A percentile compares a stretch with the other conserved stretches of the same genome.
Evolutionary conservation across 2,797 vertebrate genomes (phyloP).

Genomic region (Chromis chromis): DNA sequence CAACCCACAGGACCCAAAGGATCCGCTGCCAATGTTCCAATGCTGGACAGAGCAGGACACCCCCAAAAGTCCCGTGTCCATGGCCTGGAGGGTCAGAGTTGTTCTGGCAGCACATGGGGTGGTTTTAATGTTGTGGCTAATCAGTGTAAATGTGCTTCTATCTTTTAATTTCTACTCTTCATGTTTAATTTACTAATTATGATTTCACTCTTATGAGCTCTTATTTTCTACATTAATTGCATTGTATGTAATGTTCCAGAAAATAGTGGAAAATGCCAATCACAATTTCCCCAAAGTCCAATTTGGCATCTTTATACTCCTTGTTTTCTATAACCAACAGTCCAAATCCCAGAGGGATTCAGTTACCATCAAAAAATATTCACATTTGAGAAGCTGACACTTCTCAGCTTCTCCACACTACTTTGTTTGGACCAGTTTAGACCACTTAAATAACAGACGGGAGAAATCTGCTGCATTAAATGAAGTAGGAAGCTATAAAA

Average conservation of each 20-base stretch:
- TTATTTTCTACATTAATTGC: neutral
- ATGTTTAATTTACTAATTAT: neutral
- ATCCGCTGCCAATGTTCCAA: too few relatives aligned
- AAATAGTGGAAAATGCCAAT: neutral
- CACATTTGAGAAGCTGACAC: neutral
- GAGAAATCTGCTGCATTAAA: slow-evolving; percentile 37
- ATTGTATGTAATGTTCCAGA: neutral
- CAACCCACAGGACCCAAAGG: too few relatives aligned
- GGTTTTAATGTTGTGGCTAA: too few relatives aligned
- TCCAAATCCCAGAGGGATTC: neutral
- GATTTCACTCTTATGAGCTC: neutral
- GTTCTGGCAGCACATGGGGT: too few relatives aligned
- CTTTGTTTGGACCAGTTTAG: too few relatives aligned
- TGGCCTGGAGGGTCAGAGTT: too few relatives aligned
- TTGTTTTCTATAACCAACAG: neutral
- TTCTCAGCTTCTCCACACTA: too few relatives aligned
- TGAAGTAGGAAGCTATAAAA: slow-evolving; percentile 40
- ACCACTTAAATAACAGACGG: slow-evolving; percentile 17
- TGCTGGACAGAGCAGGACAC: too few relatives aligned
- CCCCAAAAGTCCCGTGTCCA: too few relatives aligned
- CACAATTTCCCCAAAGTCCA: neutral
- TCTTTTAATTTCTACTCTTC: neutral
- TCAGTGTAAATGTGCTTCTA: neutral
- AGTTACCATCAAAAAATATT: neutral
- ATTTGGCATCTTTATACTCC: neutral